phyloP scores from a whole-genome alignment of 2,797 vertebrate species.

The Lerista edwardsae region DNA sequence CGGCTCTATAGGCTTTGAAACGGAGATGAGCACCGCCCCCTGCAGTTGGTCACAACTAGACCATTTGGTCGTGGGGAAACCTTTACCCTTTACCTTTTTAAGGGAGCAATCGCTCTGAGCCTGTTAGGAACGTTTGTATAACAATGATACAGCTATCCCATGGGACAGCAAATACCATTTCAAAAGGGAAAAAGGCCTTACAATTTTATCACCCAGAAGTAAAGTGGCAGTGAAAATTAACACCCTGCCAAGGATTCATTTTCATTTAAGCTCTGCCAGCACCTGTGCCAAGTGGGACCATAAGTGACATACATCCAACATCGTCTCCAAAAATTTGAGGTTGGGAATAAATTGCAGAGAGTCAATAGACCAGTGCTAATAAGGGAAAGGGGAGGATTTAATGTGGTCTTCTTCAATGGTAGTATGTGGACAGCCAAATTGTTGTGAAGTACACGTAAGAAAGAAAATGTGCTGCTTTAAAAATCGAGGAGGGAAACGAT shows the following conservation, averaged over 20 bases:
- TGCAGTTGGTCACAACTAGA: too few relatives aligned
- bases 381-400: not conserved
- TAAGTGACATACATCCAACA: constrained; percentile 52
- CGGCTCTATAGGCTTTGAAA: too few relatives aligned
- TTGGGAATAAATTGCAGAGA: constrained; percentile 22
- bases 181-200: constrained; percentile 52
- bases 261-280: constrained; percentile 66
- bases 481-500: not conserved
- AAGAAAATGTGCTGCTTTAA: not conserved
- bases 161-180: constrained; percentile 57
- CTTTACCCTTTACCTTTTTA: too few relatives aligned
- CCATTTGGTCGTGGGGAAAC: too few relatives aligned
- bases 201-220: constrained; percentile 59
- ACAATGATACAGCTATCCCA: constrained; percentile 50
- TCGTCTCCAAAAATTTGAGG: constrained; percentile 28
- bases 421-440: not conserved
- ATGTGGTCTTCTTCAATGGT: not conserved
- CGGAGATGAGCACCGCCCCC: too few relatives aligned
- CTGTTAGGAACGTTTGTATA: constrained; percentile 15
- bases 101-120: constrained; percentile 15
- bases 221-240: constrained; percentile 63
- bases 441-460: not conserved
- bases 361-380: constrained; percentile 12
- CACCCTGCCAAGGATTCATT: constrained; percentile 60
- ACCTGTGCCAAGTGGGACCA: constrained; percentile 46